Evolutionary conservation across 2,113 vertebrate genomes (phyloP).

Genomic region (Sceloporus undulatus): DNA sequence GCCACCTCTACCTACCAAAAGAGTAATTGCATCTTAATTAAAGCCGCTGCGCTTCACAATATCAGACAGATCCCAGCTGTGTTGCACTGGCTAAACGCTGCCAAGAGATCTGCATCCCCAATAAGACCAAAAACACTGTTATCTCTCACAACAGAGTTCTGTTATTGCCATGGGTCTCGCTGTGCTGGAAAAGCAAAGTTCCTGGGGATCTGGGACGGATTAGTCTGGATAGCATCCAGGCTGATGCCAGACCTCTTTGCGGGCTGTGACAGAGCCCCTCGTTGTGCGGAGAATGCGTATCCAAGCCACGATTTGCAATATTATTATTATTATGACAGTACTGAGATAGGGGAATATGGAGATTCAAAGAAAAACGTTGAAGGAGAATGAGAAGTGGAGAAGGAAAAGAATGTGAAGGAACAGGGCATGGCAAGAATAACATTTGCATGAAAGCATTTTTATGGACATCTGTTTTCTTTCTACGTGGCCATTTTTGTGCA

Average conservation of each 20-base stretch:
- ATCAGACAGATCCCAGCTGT: constrained; percentile 2
- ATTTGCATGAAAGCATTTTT: constrained; percentile 12
- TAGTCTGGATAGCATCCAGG: constrained; percentile 69
- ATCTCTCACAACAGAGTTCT: constrained; percentile 18
- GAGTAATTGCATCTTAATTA: not conserved
- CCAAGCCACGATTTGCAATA: constrained; percentile 72
- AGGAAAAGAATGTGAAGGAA: constrained; percentile 9
- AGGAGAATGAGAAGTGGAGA: not conserved
- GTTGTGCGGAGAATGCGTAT: constrained; percentile 72
- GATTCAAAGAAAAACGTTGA: too few relatives aligned
- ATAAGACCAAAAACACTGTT: not conserved
- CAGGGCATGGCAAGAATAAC: not conserved
- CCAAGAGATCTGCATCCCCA: not conserved
- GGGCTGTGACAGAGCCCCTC: constrained; percentile 67
- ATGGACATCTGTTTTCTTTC: constrained; percentile 52
- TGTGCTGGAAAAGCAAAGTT: not conserved
- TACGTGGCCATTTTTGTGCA: not conserved
- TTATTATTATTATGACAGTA: not conserved
- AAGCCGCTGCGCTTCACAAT: not conserved
- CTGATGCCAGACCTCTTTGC: constrained; percentile 66
- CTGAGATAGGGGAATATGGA: constrained; percentile 22
- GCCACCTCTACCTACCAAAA: not conserved
- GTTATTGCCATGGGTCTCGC: not conserved
- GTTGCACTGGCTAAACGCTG: not conserved
- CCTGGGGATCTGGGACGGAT: constrained; percentile 69